Conservation (phyloP, 2,797 vertebrate species). For the Enteromius fasciolatus region DNA sequence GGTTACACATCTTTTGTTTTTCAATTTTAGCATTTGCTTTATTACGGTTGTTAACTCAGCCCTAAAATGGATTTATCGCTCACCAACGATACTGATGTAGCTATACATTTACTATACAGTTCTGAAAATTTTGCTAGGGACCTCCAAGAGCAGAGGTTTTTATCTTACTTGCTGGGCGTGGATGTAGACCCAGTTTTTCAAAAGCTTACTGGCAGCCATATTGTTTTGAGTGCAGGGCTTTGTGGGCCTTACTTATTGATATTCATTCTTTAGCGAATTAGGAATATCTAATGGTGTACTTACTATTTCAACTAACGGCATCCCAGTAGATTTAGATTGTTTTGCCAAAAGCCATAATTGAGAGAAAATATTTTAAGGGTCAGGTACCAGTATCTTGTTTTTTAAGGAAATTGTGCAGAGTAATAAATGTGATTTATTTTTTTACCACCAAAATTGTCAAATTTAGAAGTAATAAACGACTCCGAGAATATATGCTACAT, state of each 20-base stretch:
- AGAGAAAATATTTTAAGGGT: conserved; percentile 29
- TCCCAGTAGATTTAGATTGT: background rate
- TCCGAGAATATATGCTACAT: background rate
- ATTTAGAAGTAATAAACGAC: background rate
- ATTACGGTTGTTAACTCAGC: conserved; percentile 4
- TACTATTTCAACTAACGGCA: conserved; percentile 8
- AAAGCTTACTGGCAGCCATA: conserved; percentile 71
- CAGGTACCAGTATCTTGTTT: conserved; percentile 10
- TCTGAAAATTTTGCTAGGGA: conserved; percentile 38
- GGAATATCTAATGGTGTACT: background rate
- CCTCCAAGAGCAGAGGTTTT: conserved; percentile 28
- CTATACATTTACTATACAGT: conserved; percentile 19
- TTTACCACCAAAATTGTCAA: background rate
- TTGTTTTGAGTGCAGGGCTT: conserved; percentile 59
- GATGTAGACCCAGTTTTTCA: conserved; percentile 67
- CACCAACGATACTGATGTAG: conserved; percentile 32
- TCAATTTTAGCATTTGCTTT: conserved; percentile 23
- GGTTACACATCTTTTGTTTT: conserved; percentile 16
- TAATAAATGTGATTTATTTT: conserved; percentile 32
- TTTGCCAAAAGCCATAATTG: conserved; percentile 41
- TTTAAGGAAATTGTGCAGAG: background rate
- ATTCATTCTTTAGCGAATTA: background rate
- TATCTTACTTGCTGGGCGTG: conserved; percentile 46
- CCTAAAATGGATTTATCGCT: conserved; percentile 27
- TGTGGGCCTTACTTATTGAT: conserved; percentile 12